Conservation (phyloP, 2,797 vertebrate species). For the Falco novaeseelandiae region DNA sequence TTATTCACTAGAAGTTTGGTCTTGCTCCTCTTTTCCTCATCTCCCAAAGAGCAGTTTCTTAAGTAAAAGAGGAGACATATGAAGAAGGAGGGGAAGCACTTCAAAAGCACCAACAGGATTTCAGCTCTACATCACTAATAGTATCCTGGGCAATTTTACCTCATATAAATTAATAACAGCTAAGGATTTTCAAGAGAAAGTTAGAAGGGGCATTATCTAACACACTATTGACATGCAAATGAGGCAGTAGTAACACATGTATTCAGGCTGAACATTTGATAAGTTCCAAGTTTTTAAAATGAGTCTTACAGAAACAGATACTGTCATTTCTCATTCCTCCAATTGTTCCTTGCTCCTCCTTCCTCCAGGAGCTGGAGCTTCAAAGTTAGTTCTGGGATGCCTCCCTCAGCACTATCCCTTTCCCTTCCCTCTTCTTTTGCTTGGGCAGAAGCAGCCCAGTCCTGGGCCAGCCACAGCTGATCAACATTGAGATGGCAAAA, state of each 20-base stretch:
- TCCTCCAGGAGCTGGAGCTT: not conserved
- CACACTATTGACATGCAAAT: not conserved
- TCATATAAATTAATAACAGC: not conserved
- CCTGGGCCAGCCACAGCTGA: rapidly evolving
- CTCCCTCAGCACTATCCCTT: not conserved
- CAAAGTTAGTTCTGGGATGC: not conserved
- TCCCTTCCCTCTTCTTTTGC: not conserved
- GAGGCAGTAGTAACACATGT: not conserved
- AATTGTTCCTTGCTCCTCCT: not conserved
- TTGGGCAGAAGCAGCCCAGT: not conserved
- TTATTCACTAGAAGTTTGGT: not conserved
- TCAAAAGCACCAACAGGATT: not conserved
- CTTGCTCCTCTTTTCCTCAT: too few relatives aligned
- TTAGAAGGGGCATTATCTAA: not conserved
- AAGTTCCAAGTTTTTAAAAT: not conserved
- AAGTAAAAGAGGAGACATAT: not conserved
- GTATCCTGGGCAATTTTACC: not conserved
- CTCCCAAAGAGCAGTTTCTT: not conserved
- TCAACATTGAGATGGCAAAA: not conserved
- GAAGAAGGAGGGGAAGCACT: not conserved
- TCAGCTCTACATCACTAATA: not conserved
- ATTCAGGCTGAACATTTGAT: not conserved
- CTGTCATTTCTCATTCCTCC: not conserved
- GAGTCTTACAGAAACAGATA: not conserved
- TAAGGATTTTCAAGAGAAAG: not conserved